A percentile compares a stretch with the other conserved stretches of the same genome.
Conservation (phyloP, 1,140 invertebrate genomes). For the Pseudobourletiella spinata region DNA sequence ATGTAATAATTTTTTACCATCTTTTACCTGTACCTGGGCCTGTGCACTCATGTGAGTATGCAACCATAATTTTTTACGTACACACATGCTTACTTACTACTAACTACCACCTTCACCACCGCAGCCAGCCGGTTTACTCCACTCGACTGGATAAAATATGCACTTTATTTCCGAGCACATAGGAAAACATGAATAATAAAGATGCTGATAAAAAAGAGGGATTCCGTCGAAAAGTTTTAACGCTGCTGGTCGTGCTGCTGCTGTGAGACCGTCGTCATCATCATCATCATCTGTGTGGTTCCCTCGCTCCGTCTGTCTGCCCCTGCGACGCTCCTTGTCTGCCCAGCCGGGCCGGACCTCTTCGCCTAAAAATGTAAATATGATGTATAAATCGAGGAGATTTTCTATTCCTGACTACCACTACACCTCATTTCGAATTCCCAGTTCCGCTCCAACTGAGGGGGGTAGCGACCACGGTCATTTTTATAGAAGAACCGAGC, state of each 20-base stretch:
- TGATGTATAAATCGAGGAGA: slow-evolving; percentile 7
- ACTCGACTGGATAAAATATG: not conserved
- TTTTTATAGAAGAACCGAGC: slow-evolving; percentile 4
- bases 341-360: too few species aligned
- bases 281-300: not conserved
- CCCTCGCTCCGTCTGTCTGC: not conserved
- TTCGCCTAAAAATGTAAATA: slow-evolving; percentile 11
- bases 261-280: too few species aligned
- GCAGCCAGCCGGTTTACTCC: too few species aligned
- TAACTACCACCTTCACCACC: too few species aligned
- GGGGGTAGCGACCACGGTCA: slow-evolving; percentile 2
- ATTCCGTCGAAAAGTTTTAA: too few species aligned
- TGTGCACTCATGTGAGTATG: too few species aligned
- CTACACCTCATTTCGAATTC: not conserved
- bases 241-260: too few species aligned
- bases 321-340: too few species aligned
- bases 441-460: not conserved
- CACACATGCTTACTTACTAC: too few species aligned
- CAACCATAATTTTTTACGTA: too few species aligned
- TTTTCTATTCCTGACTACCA: slow-evolving; percentile 7
- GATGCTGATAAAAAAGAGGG: not conserved
- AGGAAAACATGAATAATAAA: not conserved
- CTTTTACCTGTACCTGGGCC: too few species aligned
- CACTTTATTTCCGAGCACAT: not conserved
- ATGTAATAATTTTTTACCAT: not conserved